Conservation (phyloP, 2,888 invertebrate species). For the Heteropelma amictum region DNA sequence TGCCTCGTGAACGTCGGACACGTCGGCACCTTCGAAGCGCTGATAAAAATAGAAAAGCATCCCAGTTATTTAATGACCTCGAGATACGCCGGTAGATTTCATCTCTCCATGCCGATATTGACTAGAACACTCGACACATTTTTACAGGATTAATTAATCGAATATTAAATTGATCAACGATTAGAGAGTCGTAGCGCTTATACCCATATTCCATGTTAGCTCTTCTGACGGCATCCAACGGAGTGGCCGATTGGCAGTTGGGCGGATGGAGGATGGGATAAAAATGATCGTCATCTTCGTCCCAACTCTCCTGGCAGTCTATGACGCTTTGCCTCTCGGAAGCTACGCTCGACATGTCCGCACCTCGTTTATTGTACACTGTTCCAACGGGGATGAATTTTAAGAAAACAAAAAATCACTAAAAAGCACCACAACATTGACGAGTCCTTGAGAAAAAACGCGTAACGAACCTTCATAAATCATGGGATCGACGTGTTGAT, state of each 20-base stretch:
- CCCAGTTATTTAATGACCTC: no score
- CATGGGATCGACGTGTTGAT: slow-evolving; percentile 50
- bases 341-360: background rate
- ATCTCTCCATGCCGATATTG: no score
- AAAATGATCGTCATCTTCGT: slow-evolving; percentile 47
- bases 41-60: background rate
- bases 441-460: background rate
- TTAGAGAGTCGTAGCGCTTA: background rate
- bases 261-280: background rate
- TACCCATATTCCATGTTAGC: background rate
- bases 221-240: background rate
- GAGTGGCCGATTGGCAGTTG: background rate
- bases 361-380: slow-evolving; percentile 43
- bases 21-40: background rate
- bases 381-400: background rate
- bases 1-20: background rate
- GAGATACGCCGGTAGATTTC: no score
- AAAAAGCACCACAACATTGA: background rate
- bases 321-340: slow-evolving; percentile 53
- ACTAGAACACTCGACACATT: no score
- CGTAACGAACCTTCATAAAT: slow-evolving; percentile 46
- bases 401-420: no score
- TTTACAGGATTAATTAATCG: background rate
- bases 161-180: background rate
- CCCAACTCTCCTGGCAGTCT: slow-evolving; percentile 66